Percentiles rank a stretch among this genome's conserved stretches.
These are phyloP conservation scores for Zingel zingel DNA, from an alignment of 2,113 vertebrate genomes.

Conservation along the genomic window DNA sequence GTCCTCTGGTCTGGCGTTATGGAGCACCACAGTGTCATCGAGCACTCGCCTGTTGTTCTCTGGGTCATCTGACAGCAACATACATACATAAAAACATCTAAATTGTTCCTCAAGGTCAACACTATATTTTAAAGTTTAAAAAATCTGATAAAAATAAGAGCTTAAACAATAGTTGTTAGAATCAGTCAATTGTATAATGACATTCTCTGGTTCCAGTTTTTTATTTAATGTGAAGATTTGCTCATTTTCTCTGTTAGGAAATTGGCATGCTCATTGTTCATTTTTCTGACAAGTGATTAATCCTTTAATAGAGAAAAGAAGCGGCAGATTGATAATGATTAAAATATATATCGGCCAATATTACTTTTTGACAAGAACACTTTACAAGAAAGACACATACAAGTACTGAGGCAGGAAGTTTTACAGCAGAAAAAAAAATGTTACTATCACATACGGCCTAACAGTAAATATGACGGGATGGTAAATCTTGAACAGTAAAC, in stretches of 20 bases:
- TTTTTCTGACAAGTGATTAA: background rate
- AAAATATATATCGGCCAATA: background rate
- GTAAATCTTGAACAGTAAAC: background rate
- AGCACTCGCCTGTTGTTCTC: constrained; percentile 62
- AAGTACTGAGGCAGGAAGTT: background rate
- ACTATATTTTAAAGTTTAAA: background rate
- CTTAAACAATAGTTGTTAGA: background rate
- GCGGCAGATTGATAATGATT: no score
- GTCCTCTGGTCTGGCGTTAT: constrained; percentile 85
- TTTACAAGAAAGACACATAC: background rate
- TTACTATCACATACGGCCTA: background rate
- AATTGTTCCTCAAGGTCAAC: background rate
- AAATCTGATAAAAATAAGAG: background rate
- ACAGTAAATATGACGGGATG: background rate
- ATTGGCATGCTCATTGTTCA: no score
- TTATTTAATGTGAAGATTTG: background rate
- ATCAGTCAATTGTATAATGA: background rate
- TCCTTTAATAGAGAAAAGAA: background rate
- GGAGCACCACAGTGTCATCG: constrained; percentile 86
- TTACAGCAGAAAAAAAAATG: background rate
- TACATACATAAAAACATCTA: background rate
- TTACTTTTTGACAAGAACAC: background rate
- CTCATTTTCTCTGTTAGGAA: background rate
- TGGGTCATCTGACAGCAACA: constrained; percentile 67
- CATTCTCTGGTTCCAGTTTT: background rate